These are phyloP conservation scores for Noctua fimbriata DNA, from an alignment of 2,888 invertebrate species.

Conservation along the genomic window DNA sequence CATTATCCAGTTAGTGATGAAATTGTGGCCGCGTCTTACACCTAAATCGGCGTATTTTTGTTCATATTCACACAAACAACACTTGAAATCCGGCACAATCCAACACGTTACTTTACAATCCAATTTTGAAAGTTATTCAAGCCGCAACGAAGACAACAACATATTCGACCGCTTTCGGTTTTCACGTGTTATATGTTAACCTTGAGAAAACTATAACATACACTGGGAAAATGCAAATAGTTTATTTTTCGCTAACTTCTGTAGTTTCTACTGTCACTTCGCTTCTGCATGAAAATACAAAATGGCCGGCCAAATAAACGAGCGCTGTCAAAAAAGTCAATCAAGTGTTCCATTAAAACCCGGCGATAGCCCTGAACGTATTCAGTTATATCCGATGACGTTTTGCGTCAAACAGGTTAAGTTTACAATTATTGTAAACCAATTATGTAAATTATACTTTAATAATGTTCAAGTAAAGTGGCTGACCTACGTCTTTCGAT, in stretches of 20 bases:
- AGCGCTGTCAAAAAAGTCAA: slow-evolving; percentile 67
- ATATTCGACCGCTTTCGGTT: slow-evolving; percentile 42
- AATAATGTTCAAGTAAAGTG: slow-evolving; percentile 62
- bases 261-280: slow-evolving; percentile 69
- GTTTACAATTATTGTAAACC: slow-evolving; percentile 70
- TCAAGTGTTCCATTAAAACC: slow-evolving; percentile 48
- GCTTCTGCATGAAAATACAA: slow-evolving; percentile 82
- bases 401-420: slow-evolving; percentile 55
- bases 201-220: slow-evolving; percentile 62
- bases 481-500: slow-evolving; percentile 66
- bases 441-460: slow-evolving; percentile 75
- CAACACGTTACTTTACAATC: slow-evolving; percentile 46
- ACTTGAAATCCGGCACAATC: slow-evolving; percentile 50
- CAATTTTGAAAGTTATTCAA: slow-evolving; percentile 35
- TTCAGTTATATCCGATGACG: slow-evolving; percentile 43
- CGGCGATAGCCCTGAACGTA: slow-evolving; percentile 30
- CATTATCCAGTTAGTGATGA: slow-evolving; percentile 51
- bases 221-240: slow-evolving; percentile 71
- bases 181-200: slow-evolving; percentile 57
- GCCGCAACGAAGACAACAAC: slow-evolving; percentile 34
- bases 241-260: slow-evolving; percentile 81
- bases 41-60: slow-evolving; percentile 39
- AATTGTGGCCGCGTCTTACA: slow-evolving; percentile 35
- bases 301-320: slow-evolving; percentile 85
- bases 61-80: slow-evolving; percentile 45